Evolutionary conservation across 2,888 invertebrate species (phyloP).

Genomic region (Netelia virgata): DNA sequence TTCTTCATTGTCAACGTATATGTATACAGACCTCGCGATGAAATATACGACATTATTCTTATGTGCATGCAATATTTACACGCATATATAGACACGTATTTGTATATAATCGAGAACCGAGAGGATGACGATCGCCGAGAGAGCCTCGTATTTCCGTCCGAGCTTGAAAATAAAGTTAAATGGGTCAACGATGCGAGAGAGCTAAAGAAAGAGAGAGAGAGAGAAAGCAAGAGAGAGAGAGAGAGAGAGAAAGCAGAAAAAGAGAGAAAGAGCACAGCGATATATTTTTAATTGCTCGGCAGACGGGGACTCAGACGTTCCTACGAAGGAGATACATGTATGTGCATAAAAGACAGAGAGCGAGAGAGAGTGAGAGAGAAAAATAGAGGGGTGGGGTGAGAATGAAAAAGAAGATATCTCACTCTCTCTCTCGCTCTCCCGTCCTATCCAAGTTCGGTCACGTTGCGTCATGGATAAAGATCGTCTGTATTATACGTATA

Average conservation of each 20-base stretch:
- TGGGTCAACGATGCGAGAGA: constrained; percentile 71
- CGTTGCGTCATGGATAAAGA: constrained; percentile 62
- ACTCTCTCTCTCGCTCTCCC: constrained; percentile 26
- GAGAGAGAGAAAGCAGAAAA: constrained; percentile 47
- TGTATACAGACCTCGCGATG: background rate
- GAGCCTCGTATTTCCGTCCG: constrained; percentile 75
- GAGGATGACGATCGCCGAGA: constrained; percentile 70
- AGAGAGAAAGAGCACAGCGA: constrained; percentile 62
- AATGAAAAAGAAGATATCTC: constrained; percentile 39
- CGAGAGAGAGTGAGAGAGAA: constrained; percentile 51
- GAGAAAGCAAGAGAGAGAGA: constrained; percentile 7
- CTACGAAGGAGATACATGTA: constrained; percentile 38
- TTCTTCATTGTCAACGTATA: background rate
- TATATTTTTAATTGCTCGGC: constrained; percentile 82
- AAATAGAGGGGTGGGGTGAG: constrained; percentile 50
- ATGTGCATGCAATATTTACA: background rate
- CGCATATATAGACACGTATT: constrained; percentile 3
- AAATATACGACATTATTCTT: background rate
- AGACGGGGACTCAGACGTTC: constrained; percentile 77
- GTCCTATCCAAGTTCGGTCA: constrained; percentile 26
- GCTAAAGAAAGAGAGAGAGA: constrained; percentile 21
- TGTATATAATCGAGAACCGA: constrained; percentile 49
- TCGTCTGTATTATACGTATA: constrained; percentile 20
- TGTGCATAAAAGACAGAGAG: constrained; percentile 53
- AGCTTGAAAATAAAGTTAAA: constrained; percentile 79